Conservation (phyloP, 1,140 invertebrate genomes). For the Ephestia elutella region DNA sequence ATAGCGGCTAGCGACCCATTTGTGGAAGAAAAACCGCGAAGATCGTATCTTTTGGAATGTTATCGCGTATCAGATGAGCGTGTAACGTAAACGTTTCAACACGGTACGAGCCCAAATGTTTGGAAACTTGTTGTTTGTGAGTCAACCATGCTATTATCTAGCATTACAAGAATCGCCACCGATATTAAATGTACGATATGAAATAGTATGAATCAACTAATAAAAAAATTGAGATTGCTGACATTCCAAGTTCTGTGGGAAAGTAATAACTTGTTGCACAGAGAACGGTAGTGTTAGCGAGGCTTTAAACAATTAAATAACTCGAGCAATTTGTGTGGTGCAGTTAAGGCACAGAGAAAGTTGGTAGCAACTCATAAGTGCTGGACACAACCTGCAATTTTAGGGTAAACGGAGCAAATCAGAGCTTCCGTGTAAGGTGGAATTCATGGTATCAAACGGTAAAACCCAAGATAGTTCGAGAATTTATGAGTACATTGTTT, state of each 20-base stretch:
- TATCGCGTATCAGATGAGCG: constrained; percentile 29
- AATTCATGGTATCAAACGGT: neutral
- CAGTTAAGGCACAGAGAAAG: constrained; percentile 40
- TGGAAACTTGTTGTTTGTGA: constrained; percentile 31
- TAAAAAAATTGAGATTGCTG: neutral
- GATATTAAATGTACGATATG: constrained; percentile 10
- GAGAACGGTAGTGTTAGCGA: constrained; percentile 5
- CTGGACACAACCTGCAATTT: constrained; percentile 38
- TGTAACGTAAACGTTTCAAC: constrained; percentile 30
- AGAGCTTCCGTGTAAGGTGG: constrained; percentile 33
- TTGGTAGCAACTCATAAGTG: constrained; percentile 27
- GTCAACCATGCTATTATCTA: constrained; percentile 27
- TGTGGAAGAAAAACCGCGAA: constrained; percentile 9
- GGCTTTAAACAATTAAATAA: constrained; percentile 18
- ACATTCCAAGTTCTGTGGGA: constrained; percentile 11
- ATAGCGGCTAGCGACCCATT: neutral
- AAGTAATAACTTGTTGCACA: constrained; percentile 9
- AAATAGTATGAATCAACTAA: neutral
- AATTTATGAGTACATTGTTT: constrained; percentile 15
- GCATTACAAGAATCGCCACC: constrained; percentile 1
- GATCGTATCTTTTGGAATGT: constrained; percentile 21
- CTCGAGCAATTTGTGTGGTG: constrained; percentile 9
- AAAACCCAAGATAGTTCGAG: constrained; percentile 23
- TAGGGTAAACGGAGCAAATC: constrained; percentile 50
- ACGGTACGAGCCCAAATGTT: constrained; percentile 18